Evolutionary conservation across 2,888 invertebrate species (phyloP).

Genomic region (Cantharis lateralis): DNA sequence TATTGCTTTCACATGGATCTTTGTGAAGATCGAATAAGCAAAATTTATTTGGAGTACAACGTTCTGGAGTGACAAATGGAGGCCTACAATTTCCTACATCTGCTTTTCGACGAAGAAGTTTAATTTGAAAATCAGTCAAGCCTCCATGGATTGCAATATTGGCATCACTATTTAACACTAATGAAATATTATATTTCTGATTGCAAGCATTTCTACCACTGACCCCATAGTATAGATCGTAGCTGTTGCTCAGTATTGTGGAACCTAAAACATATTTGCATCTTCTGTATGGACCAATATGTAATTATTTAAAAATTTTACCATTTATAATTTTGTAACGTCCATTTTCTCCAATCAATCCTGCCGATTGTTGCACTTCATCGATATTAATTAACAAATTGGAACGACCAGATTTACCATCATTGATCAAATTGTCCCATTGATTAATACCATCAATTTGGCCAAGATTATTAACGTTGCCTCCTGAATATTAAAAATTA

Average conservation of each 20-base stretch:
- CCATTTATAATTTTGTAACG: constrained; percentile 49
- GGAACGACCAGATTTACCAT: constrained; percentile 24
- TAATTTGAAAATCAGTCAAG: constrained; percentile 34
- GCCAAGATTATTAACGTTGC: constrained; percentile 41
- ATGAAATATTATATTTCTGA: constrained; percentile 40
- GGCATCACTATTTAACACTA: constrained; percentile 40
- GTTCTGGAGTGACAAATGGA: background rate
- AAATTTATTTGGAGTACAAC: constrained; percentile 31
- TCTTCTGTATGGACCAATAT: too few relatives aligned
- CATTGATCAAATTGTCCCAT: constrained; percentile 45
- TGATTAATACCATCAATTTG: constrained; percentile 53
- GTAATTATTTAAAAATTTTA: constrained; percentile 4
- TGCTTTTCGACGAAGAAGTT: constrained; percentile 28
- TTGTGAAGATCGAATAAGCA: constrained; percentile 47
- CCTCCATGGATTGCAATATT: constrained; percentile 40
- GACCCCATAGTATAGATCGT: constrained; percentile 43
- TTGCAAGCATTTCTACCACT: constrained; percentile 36
- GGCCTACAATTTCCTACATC: constrained; percentile 19
- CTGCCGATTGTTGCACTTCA: constrained; percentile 50
- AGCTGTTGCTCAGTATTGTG: constrained; percentile 35
- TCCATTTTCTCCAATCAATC: constrained; percentile 44
- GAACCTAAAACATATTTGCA: constrained; percentile 16
- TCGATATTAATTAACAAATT: constrained; percentile 50
- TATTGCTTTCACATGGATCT: constrained; percentile 50
- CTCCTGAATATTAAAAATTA: constrained; percentile 47